Conservation (phyloP, 1,140 invertebrate species). For the Megalonaias nervosa region DNA sequence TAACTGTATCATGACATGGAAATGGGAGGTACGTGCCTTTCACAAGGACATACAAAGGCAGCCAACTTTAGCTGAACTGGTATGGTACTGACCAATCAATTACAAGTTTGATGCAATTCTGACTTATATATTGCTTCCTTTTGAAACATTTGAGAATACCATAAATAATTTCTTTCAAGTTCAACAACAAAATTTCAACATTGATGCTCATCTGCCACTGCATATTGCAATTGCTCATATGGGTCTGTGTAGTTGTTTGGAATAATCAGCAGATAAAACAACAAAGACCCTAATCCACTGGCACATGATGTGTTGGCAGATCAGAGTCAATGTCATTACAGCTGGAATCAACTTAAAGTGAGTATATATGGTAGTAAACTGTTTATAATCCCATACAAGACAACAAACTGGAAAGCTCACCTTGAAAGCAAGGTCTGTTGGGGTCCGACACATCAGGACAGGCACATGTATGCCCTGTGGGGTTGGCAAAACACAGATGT, state of each 20-base stretch:
- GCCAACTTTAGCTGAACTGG: too few relatives aligned
- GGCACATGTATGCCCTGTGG: slow-evolving; percentile 86
- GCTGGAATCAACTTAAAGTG: background rate
- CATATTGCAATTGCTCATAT: too few relatives aligned
- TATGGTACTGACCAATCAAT: too few relatives aligned
- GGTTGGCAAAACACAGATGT: slow-evolving; percentile 93
- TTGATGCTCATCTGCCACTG: background rate
- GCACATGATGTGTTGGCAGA: too few relatives aligned
- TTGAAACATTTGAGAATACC: background rate
- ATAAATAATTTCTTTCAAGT: slow-evolving; percentile 1
- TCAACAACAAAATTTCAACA: slow-evolving; percentile 7
- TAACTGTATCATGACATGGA: too few relatives aligned
- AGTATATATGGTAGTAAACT: background rate
- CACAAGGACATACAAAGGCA: too few relatives aligned
- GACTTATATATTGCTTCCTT: too few relatives aligned
- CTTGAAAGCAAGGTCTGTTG: slow-evolving; percentile 73
- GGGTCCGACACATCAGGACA: slow-evolving; percentile 81
- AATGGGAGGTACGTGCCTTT: too few relatives aligned
- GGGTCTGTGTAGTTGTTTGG: background rate
- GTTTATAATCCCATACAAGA: background rate
- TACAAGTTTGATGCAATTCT: too few relatives aligned
- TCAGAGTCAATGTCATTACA: background rate
- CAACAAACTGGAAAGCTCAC: slow-evolving; percentile 59
- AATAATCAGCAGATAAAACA: too few relatives aligned
- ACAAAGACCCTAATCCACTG: too few relatives aligned